Evolutionary conservation across 2,113 vertebrate species (phyloP).

Genomic region (Nyctibius bracteatus): DNA sequence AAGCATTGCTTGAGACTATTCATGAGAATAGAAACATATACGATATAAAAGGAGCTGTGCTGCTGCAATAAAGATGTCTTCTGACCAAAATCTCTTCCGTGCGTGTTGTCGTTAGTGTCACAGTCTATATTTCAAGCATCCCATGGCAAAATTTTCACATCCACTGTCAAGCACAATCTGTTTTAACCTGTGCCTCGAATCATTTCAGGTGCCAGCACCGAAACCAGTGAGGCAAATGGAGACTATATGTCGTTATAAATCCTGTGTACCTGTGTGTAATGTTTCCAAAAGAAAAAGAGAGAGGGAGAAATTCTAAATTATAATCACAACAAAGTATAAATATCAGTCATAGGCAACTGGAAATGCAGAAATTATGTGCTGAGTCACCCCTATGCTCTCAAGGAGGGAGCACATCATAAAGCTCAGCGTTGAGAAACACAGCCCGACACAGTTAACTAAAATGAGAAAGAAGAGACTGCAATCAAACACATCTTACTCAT

Average conservation of each 20-base stretch:
- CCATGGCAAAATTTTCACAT: not conserved
- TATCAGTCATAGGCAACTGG: not conserved
- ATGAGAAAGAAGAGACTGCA: not conserved
- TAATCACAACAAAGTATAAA: not conserved
- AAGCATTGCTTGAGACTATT: too few species aligned
- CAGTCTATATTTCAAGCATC: not conserved
- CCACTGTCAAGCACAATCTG: not conserved
- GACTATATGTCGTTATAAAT: constrained; percentile 26
- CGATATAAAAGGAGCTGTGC: too few species aligned
- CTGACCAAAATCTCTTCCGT: too few species aligned
- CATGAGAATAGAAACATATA: too few species aligned
- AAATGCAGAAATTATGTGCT: not conserved
- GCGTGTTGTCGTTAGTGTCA: too few species aligned
- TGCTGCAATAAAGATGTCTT: too few species aligned
- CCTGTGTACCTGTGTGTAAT: not conserved
- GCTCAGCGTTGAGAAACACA: not conserved
- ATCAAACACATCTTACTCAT: not conserved
- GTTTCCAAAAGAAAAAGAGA: not conserved
- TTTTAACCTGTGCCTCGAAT: constrained; percentile 1
- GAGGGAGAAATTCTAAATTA: not conserved
- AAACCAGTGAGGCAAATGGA: not conserved
- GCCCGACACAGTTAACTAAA: not conserved
- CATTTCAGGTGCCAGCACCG: not conserved
- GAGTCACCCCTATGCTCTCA: not conserved
- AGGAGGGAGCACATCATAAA: not conserved